These are phyloP conservation scores for Ceyx erithaca DNA, from an alignment of 2,797 vertebrate genomes.

Conservation along the genomic window DNA sequence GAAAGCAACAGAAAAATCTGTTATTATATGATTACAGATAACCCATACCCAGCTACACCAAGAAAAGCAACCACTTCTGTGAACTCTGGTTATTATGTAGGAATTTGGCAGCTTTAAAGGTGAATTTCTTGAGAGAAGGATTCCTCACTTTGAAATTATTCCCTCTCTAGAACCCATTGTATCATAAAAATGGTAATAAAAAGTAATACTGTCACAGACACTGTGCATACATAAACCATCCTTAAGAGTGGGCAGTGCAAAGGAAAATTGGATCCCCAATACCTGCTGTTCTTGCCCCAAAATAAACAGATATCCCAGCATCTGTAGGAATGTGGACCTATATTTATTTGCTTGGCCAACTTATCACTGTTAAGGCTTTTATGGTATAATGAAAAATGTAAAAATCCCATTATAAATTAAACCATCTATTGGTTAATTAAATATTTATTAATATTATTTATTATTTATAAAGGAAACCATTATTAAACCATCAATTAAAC, in stretches of 20 bases:
- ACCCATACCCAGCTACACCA: background rate
- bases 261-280: background rate
- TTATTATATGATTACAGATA: background rate
- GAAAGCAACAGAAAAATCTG: background rate
- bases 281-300: background rate
- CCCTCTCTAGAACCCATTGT: background rate
- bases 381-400: background rate
- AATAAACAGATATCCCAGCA: background rate
- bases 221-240: background rate
- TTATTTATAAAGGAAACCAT: background rate
- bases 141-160: background rate
- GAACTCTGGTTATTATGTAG: background rate
- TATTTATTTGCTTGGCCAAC: background rate
- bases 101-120: background rate
- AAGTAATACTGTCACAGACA: constrained; percentile 3
- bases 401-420: background rate
- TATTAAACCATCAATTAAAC: no score
- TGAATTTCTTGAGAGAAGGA: background rate
- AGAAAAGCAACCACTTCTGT: background rate
- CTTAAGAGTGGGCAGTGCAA: background rate
- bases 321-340: background rate
- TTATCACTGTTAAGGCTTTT: background rate
- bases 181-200: constrained; percentile 25
- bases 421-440: background rate
- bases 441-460: no score